Base-by-base conservation (phyloP, 2,888 invertebrate genomes). In the Melinaea menophilus region DNA sequence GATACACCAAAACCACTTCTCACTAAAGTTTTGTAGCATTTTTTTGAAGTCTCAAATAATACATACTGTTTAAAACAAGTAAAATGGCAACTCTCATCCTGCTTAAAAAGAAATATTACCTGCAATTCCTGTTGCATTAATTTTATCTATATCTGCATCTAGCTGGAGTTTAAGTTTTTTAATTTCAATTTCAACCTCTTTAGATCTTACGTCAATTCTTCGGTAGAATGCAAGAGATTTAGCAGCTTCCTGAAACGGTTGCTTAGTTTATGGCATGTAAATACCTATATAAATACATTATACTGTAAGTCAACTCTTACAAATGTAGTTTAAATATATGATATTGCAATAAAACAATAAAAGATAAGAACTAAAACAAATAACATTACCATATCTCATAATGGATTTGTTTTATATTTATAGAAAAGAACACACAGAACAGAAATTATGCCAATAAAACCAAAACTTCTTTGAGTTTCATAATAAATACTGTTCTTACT, bases 171-270 rank as follows among this genome's bases (percentile, higher is more conserved):
- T 84, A 2, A 87, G 80, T 66, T 83, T 86, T 2, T 72, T 73
- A 58, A 87, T 72, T 59, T 82, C 85, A 0, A 75, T 65, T 68
- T 81, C 79, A 0, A 86, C 81, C 66, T 77, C 77, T 66, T 82
- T 83, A 0, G 85, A 83, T 0, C 75, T 72, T 0, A 74, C 70
- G 4, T 72, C 69, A 1, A 79, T 77, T 31, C 77, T 76, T 48
- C 81, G 73, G 69, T 86, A 87, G 64, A 86, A 86, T 0, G 86
- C 82, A 65, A 87, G 75, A 0, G 86, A 77, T 47, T 79, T 72
- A 0, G 79, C 79, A 4, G 86, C 86, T 69, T 85, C 86, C 87
- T 87, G 72, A 7, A 77, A 77, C 11, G 11, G 35, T 56, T 56
- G 3, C 11, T 37, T 35, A 7, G 7, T 12, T n/a, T 31, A 9